phyloP scores from a whole-genome alignment of 2,797 vertebrate genomes.

The Lacerta viridis region DNA sequence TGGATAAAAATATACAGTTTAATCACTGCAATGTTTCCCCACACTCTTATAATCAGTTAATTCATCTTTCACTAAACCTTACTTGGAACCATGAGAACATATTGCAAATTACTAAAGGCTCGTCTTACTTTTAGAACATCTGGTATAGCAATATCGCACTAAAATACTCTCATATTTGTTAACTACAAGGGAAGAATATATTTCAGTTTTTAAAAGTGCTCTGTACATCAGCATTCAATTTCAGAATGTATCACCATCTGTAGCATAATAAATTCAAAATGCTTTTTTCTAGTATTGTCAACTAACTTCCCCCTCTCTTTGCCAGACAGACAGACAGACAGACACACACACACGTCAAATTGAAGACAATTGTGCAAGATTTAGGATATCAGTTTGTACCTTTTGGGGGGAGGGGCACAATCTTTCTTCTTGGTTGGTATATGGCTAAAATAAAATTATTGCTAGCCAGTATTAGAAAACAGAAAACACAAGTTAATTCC shows the following conservation, averaged over 20 bases:
- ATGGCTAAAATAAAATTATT: slow-evolving; percentile 79
- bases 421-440: slow-evolving; percentile 55
- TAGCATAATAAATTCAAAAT: slow-evolving; percentile 65
- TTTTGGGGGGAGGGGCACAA: neutral
- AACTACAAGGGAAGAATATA: slow-evolving; percentile 62
- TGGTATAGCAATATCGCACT: slow-evolving; percentile 72
- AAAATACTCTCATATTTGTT: slow-evolving; percentile 71
- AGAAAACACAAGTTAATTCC: slow-evolving; percentile 45
- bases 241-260: slow-evolving; percentile 60
- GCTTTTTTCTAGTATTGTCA: slow-evolving; percentile 18
- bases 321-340: too few species aligned
- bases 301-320: slow-evolving; percentile 35
- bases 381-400: slow-evolving; percentile 52
- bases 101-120: slow-evolving; percentile 60
- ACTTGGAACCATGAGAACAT: slow-evolving; percentile 67
- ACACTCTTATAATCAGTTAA: slow-evolving; percentile 69
- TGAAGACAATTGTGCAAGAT: slow-evolving; percentile 44
- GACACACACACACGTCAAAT: neutral
- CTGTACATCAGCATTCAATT: slow-evolving; percentile 42
- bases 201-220: slow-evolving; percentile 57
- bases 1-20: slow-evolving; percentile 79
- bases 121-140: slow-evolving; percentile 62
- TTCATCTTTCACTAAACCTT: slow-evolving; percentile 56
- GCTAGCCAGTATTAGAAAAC: slow-evolving; percentile 67
- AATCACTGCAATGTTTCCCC: slow-evolving; percentile 68